Base-by-base conservation (phyloP, 2,797 vertebrate genomes). In the Argya squamiceps region DNA sequence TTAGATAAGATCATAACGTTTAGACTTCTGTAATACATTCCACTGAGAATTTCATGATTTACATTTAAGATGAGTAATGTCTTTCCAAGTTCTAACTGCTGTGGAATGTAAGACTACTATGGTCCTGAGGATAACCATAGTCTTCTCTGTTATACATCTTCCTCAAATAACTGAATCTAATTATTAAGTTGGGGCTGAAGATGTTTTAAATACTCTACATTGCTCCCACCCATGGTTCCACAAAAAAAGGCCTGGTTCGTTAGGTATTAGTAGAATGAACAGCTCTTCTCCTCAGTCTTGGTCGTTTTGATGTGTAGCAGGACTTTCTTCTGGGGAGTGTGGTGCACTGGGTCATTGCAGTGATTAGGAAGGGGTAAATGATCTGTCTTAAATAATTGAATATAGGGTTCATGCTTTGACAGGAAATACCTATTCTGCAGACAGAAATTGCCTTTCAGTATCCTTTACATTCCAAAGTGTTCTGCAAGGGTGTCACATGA, bases 1-100 rank as follows among this genome's bases (percentile, higher is more conserved):
- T 84, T 86, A 67, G 91, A 78, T 85, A 47, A 18, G 76, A 95
- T 92, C 85, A 92, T 84, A 92, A 93, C 3, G 2, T 95, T 93
- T 95, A 88, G 92, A 86, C 73, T 92, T 86, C 69, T 78, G 43
- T 86, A 81, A 78, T 89, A 64, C 1, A 3, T 75, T 92, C 79
- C 53, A 59, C 43, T 71, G 90, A 92, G 83, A 77, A 85, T 81
- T 88, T 86, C 10, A 65, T 10, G 2, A 47, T 88, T 91, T 80
- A 49, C 10, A 22, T 75, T 71, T 84, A 65, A 68, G 36, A 60
- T 3, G 2, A 90, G 36, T 71, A 69, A 63, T 55, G 36, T 43
- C 41, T 93, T 80, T 80, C 26, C 60, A 56, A 90, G 39, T 9
- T 88, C 53, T 24, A 81, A 22, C 52, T 76, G 21, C 39, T 78